A percentile compares a stretch with the other conserved stretches of the same genome.
Evolutionary conservation across 2,888 invertebrate species (phyloP).

Genomic region (Eueremaeus valkanovi): DNA sequence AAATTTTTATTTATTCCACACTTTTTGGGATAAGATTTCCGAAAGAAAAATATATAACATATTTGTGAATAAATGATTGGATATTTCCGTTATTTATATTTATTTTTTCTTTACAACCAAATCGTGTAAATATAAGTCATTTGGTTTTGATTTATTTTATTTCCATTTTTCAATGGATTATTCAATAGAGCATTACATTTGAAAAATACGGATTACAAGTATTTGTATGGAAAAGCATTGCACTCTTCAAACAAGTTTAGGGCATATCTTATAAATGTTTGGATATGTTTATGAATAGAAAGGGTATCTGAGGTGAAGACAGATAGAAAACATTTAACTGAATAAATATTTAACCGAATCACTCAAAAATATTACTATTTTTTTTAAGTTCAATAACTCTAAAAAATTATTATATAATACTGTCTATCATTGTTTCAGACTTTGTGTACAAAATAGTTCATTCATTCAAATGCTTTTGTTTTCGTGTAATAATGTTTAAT

Average conservation of each 20-base stretch:
- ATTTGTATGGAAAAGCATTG: background rate
- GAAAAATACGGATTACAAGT: background rate
- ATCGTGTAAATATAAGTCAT: background rate
- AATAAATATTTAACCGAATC: background rate
- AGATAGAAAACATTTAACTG: background rate
- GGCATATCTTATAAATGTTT: background rate
- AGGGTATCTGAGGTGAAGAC: background rate
- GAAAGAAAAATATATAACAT: background rate
- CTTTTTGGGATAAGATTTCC: background rate
- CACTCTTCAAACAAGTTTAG: background rate
- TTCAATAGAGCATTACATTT: slow-evolving; percentile 6
- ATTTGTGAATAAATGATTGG: background rate
- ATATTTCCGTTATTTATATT: background rate
- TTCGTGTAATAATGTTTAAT: background rate
- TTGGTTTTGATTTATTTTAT: slow-evolving; percentile 15
- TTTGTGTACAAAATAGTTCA: background rate
- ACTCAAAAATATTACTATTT: background rate
- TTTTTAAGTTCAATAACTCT: background rate
- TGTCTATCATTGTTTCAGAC: background rate
- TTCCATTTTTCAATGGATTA: slow-evolving; percentile 5
- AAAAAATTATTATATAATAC: background rate
- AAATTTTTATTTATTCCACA: background rate
- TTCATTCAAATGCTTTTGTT: background rate
- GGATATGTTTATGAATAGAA: background rate
- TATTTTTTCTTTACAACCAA: too few relatives aligned